Base-by-base conservation (phyloP, 2,888 invertebrate species). In the Dexiosoma caninum region DNA sequence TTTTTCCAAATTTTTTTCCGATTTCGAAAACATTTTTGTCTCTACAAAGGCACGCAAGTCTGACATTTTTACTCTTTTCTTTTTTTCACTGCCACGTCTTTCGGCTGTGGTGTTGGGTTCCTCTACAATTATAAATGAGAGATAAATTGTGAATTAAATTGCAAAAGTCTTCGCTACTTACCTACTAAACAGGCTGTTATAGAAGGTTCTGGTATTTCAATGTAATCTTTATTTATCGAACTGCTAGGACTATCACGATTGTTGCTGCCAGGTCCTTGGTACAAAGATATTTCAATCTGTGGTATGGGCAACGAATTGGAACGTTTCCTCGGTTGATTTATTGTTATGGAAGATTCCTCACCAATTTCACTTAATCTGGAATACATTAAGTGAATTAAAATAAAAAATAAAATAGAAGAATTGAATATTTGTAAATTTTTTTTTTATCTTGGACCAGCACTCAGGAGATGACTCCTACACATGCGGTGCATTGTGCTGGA, bases 251-350 rank as follows among this genome's bases (percentile, higher is more conserved):
- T 91, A 69, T 90, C 90, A 2, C 90, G 89, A 82, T 88, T 91
- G 35, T 89, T 90, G 74, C 87, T 88, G 21, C 88, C 95, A 0
- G 94, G 94, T 84, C 94, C 95, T 88, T 95, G 95, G 87, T 95
- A 96, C 30, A 96, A 91, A 0, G 97, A 96, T 0, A 97, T 94
- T 90, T 97, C 96, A 78, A 97, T 97, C 91, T 97, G 97, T 1
- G 97, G 97, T 87, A 97, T 96, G 0, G 98, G 98, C 69, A 98
- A 90, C 0, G 98, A 98, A 87, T 96, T 97, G 86, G 98, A 98
- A 66, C 98, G 92, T 87, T 96, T 94, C 72, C 98, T 92, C 8
- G 97, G 95, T 86, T 94, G 95, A 85, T 94, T 94, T 87, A 95
- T 93, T 82, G 94, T 93, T 3, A 94, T 93, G 46, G 93, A 93